phyloP scores from a whole-genome alignment of 2,797 vertebrate species.

The Microcaecilia unicolor region DNA sequence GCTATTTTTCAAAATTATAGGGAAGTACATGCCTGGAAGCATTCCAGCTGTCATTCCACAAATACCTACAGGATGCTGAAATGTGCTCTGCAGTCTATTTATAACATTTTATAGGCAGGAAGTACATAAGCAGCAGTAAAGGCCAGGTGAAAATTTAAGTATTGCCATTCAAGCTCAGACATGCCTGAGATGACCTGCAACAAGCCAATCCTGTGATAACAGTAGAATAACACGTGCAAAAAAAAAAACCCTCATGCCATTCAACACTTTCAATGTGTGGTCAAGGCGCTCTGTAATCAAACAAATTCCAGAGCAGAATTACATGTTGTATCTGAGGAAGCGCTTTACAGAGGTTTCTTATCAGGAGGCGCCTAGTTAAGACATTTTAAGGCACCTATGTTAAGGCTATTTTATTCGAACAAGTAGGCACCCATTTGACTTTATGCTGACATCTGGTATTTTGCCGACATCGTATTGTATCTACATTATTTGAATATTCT shows the following conservation, averaged over 20 bases:
- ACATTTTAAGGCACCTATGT: too few relatives aligned
- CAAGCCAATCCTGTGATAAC: not conserved
- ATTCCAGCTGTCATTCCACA: constrained; percentile 21
- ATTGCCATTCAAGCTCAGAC: constrained; percentile 3
- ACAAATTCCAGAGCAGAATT: not conserved
- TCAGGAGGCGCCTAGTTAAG: too few relatives aligned
- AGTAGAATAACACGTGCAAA: rapidly evolving
- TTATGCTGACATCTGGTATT: too few relatives aligned
- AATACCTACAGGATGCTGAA: constrained; percentile 27
- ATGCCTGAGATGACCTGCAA: constrained; percentile 3
- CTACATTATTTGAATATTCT: too few relatives aligned
- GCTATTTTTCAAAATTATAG: constrained; percentile 45
- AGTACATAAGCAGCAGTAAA: not conserved
- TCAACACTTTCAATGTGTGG: rapidly evolving
- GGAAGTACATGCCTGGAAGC: constrained; percentile 27
- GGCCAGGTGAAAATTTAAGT: not conserved
- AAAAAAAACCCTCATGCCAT: too few relatives aligned
- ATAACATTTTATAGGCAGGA: constrained; percentile 14
- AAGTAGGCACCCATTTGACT: too few relatives aligned
- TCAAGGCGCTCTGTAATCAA: too few relatives aligned
- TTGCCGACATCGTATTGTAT: too few relatives aligned
- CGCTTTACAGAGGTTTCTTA: too few relatives aligned
- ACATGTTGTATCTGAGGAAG: too few relatives aligned
- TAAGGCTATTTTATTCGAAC: too few relatives aligned
- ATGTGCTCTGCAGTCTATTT: constrained; percentile 30